phyloP scores from a whole-genome alignment of 2,113 vertebrate species.

The Mormoops blainvillei region DNA sequence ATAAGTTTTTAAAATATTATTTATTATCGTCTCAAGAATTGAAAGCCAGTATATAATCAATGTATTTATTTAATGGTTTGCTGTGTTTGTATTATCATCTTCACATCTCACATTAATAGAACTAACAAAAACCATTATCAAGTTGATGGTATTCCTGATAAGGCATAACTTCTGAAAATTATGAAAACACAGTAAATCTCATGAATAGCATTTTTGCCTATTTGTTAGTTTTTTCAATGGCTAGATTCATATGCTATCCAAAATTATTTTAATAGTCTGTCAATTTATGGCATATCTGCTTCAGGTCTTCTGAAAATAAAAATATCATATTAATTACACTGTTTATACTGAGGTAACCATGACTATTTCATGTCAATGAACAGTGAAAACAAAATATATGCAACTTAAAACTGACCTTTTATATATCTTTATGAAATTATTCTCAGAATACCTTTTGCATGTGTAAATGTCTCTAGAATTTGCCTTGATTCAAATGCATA shows the following conservation, averaged over 20 bases:
- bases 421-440: background rate
- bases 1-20: background rate
- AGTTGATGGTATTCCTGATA: background rate
- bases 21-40: background rate
- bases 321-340: background rate
- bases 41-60: background rate
- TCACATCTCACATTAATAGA: background rate
- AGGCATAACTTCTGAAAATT: background rate
- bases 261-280: background rate
- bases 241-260: background rate
- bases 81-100: background rate
- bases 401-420: background rate
- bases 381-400: background rate
- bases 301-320: background rate
- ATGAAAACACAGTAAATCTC: background rate
- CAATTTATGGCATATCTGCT: background rate
- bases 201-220: background rate
- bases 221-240: background rate
- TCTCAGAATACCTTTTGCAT: background rate
- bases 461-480: background rate
- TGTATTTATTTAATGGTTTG: background rate
- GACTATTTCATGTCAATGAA: background rate
- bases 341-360: background rate
- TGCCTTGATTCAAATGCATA: background rate
- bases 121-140: background rate